These are phyloP conservation scores for Falco novaeseelandiae DNA, from an alignment of 2,797 vertebrate species.

Conservation along the genomic window DNA sequence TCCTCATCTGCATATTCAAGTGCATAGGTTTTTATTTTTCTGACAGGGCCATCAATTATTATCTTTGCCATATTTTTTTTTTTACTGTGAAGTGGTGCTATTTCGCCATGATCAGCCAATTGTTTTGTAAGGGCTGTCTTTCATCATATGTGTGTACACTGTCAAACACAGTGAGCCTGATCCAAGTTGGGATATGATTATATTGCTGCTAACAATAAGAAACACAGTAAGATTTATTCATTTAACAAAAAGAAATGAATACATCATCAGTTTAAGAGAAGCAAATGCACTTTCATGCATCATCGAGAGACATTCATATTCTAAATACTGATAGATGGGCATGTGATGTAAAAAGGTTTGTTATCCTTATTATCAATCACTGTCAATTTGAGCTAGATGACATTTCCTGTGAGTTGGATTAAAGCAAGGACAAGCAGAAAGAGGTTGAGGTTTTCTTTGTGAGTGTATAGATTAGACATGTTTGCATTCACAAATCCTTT, in stretches of 20 bases:
- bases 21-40: not conserved
- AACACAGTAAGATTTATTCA: not conserved
- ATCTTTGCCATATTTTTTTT: not conserved
- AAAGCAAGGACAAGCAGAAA: not conserved
- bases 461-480: not conserved
- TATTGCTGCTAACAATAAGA: not conserved
- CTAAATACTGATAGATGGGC: not conserved
- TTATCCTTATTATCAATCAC: not conserved
- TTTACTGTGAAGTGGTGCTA: not conserved
- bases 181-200: not conserved
- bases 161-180: not conserved
- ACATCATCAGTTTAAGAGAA: slow-evolving; percentile 7
- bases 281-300: not conserved
- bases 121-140: not conserved
- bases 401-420: not conserved
- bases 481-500: not conserved
- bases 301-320: not conserved
- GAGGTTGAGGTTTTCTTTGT: not conserved
- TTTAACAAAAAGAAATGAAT: not conserved
- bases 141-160: not conserved
- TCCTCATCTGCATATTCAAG: not conserved
- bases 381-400: not conserved
- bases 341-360: not conserved
- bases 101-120: not conserved
- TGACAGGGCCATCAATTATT: not conserved